Percentiles rank a stretch among this genome's conserved stretches.
phyloP scores from a whole-genome alignment of 2,888 invertebrate genomes.

The Drosophila maculinotata region DNA sequence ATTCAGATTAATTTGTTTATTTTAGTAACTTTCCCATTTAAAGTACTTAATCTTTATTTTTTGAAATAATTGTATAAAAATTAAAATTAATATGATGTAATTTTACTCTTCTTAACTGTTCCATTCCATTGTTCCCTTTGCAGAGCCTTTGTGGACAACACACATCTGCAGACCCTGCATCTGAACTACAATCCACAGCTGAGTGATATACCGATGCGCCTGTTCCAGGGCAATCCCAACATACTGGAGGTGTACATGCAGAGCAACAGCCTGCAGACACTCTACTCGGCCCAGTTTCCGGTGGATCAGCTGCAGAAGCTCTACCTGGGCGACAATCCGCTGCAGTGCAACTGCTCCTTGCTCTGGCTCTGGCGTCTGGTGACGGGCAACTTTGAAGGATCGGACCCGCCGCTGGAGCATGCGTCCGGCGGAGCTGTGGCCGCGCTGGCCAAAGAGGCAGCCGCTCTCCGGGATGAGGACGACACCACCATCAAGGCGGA shows the following conservation, averaged over 20 bases:
- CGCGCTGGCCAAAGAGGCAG: constrained; percentile 72
- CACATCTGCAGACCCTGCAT: constrained; percentile 91
- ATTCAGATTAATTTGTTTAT: too few species aligned
- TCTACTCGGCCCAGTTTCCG: constrained; percentile 93
- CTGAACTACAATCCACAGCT: constrained; percentile 92
- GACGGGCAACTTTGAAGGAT: constrained; percentile 83
- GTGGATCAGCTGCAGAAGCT: constrained; percentile 91
- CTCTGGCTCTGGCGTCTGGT: constrained; percentile 93
- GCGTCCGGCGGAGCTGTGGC: constrained; percentile 77
- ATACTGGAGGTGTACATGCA: constrained; percentile 91
- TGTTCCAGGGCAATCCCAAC: constrained; percentile 94
- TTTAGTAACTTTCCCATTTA: too few species aligned
- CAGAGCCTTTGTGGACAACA: constrained; percentile 93
- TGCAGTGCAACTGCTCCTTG: constrained; percentile 94
- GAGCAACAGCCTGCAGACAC: constrained; percentile 90
- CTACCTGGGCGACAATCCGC: constrained; percentile 92
- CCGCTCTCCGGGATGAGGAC: constrained; percentile 48
- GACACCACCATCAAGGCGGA: constrained; percentile 56
- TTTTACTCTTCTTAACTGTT: too few species aligned
- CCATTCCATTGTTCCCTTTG: too few species aligned
- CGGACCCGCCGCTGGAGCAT: constrained; percentile 54
- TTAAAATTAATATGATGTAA: too few species aligned
- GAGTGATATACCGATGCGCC: constrained; percentile 90
- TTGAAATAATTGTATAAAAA: too few species aligned
- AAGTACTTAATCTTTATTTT: too few species aligned